Conservation (phyloP, 2,888 invertebrate species). For the Eumacrocentrus americanus region DNA sequence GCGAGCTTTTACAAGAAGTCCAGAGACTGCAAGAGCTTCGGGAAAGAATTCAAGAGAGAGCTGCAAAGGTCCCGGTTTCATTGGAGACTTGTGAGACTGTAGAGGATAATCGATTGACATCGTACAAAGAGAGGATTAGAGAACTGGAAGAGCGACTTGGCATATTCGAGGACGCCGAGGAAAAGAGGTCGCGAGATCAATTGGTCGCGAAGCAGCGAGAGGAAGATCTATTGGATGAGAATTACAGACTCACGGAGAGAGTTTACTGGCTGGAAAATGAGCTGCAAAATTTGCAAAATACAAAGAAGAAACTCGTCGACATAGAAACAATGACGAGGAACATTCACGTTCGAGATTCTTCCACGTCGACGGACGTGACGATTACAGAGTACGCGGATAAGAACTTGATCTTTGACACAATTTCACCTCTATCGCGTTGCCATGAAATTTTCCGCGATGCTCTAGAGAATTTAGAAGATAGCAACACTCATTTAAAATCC, state of each 20-base stretch:
- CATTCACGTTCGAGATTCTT: conserved; percentile 4
- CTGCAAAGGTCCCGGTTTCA: conserved; percentile 43
- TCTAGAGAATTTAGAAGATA: conserved; percentile 46
- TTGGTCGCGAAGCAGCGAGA: conserved; percentile 44
- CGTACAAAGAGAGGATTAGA: conserved; percentile 44
- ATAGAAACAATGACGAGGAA: conserved; percentile 19
- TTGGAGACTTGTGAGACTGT: conserved; percentile 29
- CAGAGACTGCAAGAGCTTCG: conserved; percentile 53
- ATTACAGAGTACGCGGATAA: background rate
- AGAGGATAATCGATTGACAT: conserved; percentile 31
- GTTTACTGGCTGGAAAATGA: conserved; percentile 47
- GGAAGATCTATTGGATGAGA: conserved; percentile 51
- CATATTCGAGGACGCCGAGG: conserved; percentile 38
- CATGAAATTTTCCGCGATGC: conserved; percentile 46
- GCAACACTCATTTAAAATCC: background rate
- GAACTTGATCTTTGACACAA: background rate
- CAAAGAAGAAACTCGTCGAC: conserved; percentile 4
- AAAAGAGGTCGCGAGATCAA: conserved; percentile 36
- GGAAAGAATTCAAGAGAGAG: conserved; percentile 52
- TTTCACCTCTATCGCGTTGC: conserved; percentile 23
- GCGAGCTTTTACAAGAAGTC: conserved; percentile 53
- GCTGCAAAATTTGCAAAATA: conserved; percentile 30
- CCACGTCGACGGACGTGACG: conserved; percentile 2
- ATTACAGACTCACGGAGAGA: conserved; percentile 47
- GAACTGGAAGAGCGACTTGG: conserved; percentile 47